Evolutionary conservation across 2,888 invertebrate species (phyloP), one percentile per base, ranked within the genome.

Genomic region (Cloeon dipterum): DNA sequence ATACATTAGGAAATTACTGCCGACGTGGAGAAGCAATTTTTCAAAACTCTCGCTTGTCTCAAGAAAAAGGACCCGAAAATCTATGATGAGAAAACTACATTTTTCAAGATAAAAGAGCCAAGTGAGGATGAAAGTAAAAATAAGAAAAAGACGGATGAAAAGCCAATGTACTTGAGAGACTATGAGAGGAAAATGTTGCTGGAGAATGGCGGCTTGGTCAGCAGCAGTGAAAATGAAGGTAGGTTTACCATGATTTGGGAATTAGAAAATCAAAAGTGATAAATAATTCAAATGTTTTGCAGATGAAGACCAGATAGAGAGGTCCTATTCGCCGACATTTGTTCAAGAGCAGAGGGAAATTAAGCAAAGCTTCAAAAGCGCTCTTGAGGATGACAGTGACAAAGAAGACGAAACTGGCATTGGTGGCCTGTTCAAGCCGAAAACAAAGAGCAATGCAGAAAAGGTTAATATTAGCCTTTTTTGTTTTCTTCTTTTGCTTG

Each of bases 41-140:
- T 85, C 32, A 79, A 78, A 56, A 79, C 91, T 0, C 59, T 93
- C 2, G 66, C 88, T 0, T 72, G 73, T 36, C 56, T 96, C 33
- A 93, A 91, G 53, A 78, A 70, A 33, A 83, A 81, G 51, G 83
- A 93, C 59, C 85, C 91, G 0, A 65, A 68, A 45, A 89, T 93
- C 43, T 94, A 94, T 55, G 73, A 91, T 50, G 66, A 74, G 26
- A 63, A 67, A 37, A 65, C 66, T 20, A 65, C 63, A 37, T 85
- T 82, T 50, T 89, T 85, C 57, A 52, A 62, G 2, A 45, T 49
- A 33, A 46, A 46, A 20, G 38, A 36, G 17, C 32, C 35, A 26
- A 17, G 40, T 29, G 39, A 42, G 23, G 40, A 35, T 11, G 25
- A 35, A 37, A 46, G 32, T 50, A 49, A 45, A 38, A 47, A 46